Percentiles rank a stretch among this genome's conserved stretches.
Conservation (phyloP, 2,797 vertebrate genomes). For the Diceros bicornis region DNA sequence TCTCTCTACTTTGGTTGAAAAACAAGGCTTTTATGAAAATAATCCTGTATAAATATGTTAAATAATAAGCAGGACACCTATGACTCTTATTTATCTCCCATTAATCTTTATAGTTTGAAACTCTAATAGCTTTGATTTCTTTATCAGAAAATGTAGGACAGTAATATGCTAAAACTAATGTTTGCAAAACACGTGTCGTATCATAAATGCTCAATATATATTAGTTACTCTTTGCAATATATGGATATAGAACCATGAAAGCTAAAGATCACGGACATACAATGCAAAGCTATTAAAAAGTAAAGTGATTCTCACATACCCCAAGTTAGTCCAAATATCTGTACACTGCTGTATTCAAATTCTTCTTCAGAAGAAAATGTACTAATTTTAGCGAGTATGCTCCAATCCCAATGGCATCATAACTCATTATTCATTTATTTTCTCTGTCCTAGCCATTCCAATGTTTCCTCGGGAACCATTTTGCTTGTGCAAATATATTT, state of each 20-base stretch:
- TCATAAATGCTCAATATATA: neutral
- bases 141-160: neutral
- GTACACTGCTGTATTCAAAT: constrained; percentile 73
- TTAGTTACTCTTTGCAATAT: neutral
- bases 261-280: neutral
- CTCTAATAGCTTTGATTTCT: neutral
- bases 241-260: neutral
- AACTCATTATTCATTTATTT: constrained; percentile 67
- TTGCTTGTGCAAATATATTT: constrained; percentile 80
- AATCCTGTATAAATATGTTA: neutral
- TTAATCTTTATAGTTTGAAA: constrained; percentile 9
- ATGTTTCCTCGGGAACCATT: constrained; percentile 81
- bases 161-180: neutral
- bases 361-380: constrained; percentile 81
- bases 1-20: neutral
- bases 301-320: neutral
- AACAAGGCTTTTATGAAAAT: neutral
- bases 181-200: neutral
- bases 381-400: constrained; percentile 78
- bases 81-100: neutral
- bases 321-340: constrained; percentile 68
- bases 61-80: neutral
- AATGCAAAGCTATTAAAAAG: neutral
- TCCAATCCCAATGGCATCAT: constrained; percentile 81
- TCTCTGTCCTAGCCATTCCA: constrained; percentile 70